Percentiles rank a stretch among this genome's conserved stretches.
Conservation (phyloP, 2,888 invertebrate species). For the Noctua fimbriata region DNA sequence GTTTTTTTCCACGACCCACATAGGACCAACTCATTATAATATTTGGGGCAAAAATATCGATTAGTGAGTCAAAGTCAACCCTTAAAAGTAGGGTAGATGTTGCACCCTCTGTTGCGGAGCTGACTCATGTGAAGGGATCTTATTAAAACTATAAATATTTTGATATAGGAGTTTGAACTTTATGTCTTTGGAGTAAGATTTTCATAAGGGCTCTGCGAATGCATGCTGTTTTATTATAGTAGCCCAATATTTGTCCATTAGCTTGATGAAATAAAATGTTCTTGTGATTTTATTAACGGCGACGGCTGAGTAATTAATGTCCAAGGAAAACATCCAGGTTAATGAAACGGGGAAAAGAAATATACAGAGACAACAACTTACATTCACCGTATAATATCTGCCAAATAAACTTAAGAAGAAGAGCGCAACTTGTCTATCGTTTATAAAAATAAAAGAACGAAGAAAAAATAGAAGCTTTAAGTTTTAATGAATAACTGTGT, state of each 20-base stretch:
- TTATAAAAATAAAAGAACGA: not conserved
- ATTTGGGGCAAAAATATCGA: slow-evolving; percentile 82
- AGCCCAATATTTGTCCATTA: slow-evolving; percentile 85
- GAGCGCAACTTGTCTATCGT: not conserved
- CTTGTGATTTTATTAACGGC: slow-evolving; percentile 63
- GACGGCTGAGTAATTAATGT: slow-evolving; percentile 41
- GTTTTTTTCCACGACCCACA: slow-evolving; percentile 68
- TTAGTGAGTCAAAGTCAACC: slow-evolving; percentile 79
- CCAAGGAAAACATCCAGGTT: slow-evolving; percentile 34
- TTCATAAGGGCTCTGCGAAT: slow-evolving; percentile 59
- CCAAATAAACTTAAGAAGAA: not conserved
- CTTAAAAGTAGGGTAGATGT: slow-evolving; percentile 75
- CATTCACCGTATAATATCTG: not conserved
- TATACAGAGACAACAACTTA: not conserved
- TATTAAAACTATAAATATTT: slow-evolving; percentile 47
- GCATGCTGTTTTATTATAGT: slow-evolving; percentile 71
- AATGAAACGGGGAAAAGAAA: slow-evolving; percentile 25
- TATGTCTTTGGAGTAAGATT: slow-evolving; percentile 52
- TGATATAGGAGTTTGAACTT: slow-evolving; percentile 61
- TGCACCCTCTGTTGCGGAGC: slow-evolving; percentile 76
- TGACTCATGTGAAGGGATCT: slow-evolving; percentile 78
- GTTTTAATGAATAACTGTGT: not conserved
- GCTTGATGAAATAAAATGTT: slow-evolving; percentile 75
- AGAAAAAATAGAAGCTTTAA: not conserved
- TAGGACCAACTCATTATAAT: slow-evolving; percentile 63